Conservation (phyloP, 2,888 invertebrate genomes). For the Diloba caeruleocephala region DNA sequence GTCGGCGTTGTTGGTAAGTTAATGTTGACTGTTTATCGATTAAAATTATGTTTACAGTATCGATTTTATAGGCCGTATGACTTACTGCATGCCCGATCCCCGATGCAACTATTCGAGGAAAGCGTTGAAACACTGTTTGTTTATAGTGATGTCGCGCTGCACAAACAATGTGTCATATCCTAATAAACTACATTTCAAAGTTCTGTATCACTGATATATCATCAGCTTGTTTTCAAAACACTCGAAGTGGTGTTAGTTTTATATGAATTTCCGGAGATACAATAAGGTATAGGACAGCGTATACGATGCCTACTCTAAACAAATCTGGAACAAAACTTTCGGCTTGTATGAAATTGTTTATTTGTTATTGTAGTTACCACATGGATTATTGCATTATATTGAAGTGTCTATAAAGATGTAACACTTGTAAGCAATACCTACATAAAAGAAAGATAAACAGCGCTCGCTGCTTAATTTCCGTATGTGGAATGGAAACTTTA, state of each 20-base stretch:
- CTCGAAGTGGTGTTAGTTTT: slow-evolving; percentile 30
- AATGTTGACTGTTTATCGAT: slow-evolving; percentile 52
- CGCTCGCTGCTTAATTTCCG: slow-evolving; percentile 12
- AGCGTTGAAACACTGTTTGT: slow-evolving; percentile 66
- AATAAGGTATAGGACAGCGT: slow-evolving; percentile 14
- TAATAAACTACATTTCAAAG: slow-evolving; percentile 61
- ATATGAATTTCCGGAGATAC: slow-evolving; percentile 30
- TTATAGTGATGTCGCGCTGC: slow-evolving; percentile 59
- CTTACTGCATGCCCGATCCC: slow-evolving; percentile 27
- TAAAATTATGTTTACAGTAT: slow-evolving; percentile 64
- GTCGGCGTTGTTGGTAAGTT: slow-evolving; percentile 94
- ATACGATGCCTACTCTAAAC: slow-evolving; percentile 9
- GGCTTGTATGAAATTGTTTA: slow-evolving; percentile 11
- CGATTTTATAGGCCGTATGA: slow-evolving; percentile 48
- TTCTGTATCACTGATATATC: slow-evolving; percentile 47
- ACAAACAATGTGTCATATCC: slow-evolving; percentile 65
- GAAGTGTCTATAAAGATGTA: slow-evolving; percentile 10
- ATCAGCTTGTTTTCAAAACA: slow-evolving; percentile 47
- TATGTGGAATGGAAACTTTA: slow-evolving; percentile 31
- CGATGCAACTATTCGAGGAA: slow-evolving; percentile 64
- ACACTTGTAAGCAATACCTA: slow-evolving; percentile 17
- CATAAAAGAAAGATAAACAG: slow-evolving; percentile 41
- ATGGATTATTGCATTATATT: slow-evolving; percentile 21
- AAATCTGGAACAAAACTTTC: slow-evolving; percentile 6
- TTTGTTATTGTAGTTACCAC: slow-evolving; percentile 18